A percentile compares a stretch with the other conserved stretches of the same genome.
These are phyloP conservation scores for Melieria picta DNA, from an alignment of 2,888 invertebrate species.

Conservation along the genomic window DNA sequence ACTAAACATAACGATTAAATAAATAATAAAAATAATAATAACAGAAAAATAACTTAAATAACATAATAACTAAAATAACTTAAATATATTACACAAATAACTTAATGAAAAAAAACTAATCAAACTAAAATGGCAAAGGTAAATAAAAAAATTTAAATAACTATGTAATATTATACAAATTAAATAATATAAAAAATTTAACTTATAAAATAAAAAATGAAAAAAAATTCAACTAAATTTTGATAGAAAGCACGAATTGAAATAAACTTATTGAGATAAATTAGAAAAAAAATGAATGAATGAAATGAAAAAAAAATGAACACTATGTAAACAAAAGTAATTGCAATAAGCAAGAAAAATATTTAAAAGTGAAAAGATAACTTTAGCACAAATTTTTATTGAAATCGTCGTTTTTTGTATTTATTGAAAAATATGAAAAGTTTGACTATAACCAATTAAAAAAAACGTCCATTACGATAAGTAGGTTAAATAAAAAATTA, in stretches of 20 bases:
- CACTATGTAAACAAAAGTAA: neutral
- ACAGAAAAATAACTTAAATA: neutral
- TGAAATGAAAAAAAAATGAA: neutral
- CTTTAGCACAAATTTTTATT: too few species aligned
- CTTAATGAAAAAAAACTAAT: slow-evolving; percentile 8
- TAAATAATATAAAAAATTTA: slow-evolving; percentile 7
- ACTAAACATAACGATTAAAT: neutral
- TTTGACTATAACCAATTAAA: too few species aligned
- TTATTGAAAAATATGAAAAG: too few species aligned
- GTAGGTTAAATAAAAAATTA: too few species aligned
- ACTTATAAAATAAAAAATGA: slow-evolving; percentile 24
- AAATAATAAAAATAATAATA: neutral
- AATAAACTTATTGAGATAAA: neutral
- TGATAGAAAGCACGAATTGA: neutral
- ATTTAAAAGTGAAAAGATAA: too few species aligned
- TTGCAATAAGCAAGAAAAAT: too few species aligned
- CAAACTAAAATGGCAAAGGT: neutral
- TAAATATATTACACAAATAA: neutral
- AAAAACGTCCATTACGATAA: too few species aligned
- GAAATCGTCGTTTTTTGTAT: too few species aligned
- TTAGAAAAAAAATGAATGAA: neutral
- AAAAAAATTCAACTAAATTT: slow-evolving; percentile 2
- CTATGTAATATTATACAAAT: neutral
- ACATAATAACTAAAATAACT: too few species aligned
- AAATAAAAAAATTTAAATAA: slow-evolving; percentile 1